Evolutionary conservation across 2,113 vertebrate genomes (phyloP), one percentile per base, ranked within the genome.

Genomic region (Pontoporia blainvillei): DNA sequence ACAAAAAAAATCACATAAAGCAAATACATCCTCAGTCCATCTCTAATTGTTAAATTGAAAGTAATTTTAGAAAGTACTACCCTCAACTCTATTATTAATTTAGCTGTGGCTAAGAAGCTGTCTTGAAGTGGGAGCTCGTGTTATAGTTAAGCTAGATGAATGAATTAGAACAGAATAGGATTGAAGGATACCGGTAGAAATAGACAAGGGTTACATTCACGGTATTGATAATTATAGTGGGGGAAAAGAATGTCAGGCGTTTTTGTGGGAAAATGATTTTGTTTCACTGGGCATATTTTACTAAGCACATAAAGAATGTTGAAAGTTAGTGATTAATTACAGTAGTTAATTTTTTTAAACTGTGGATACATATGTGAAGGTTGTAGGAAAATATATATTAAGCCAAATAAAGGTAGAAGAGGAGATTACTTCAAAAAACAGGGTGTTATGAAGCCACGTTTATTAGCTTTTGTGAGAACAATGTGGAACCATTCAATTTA

Each of bases 131-230:
- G 92, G 88, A 85, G 86, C 92, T 97, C 85, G 93, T 98, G 98
- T 98, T 98, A 91, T 98, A 98, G 98, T 97, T 98, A 98, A 98
- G 98, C 98, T 98, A 98, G 94, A 97, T 98, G 96, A 99, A 98
- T 98, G 95, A 98, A 98, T 98, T 98, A 98, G 97, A 98, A 96
- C 76, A 94, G 98, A 98, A 98, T 98, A 97, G 98, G 97, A 98
- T 88, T 96, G 96, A 98, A 96, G 90, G 98, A 84, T 83, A 86
- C 69, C 96, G 86, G 83, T 97, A 98, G 97, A 97, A 98, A 91
- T 95, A 95, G 97, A 95, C 78, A 96, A 94, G 96, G 94, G 94
- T 95, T 98, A 97, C 95, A 64, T 97, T 92, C 64, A 97, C 96
- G 86, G 86, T 98, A 98, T 94, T 97, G 91, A 93, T 96, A 93